Conservation (phyloP, 2,888 invertebrate genomes). For the Agonopterix heracliana region DNA sequence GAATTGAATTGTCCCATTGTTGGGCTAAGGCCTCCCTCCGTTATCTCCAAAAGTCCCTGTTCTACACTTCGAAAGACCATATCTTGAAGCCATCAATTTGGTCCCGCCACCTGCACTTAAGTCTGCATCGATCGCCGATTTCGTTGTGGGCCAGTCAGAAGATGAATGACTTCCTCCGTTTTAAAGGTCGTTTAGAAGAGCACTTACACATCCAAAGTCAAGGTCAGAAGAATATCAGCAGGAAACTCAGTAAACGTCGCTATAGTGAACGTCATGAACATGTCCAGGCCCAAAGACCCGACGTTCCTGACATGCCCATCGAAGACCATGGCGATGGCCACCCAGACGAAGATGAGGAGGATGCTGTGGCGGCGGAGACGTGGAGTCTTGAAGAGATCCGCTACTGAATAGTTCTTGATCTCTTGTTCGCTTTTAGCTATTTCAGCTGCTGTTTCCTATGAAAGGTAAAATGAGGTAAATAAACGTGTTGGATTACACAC, state of each 20-base stretch:
- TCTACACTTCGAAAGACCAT: too few relatives aligned
- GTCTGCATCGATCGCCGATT: too few relatives aligned
- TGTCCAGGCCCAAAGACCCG: constrained; percentile 85
- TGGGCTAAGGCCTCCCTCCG: too few relatives aligned
- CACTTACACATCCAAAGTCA: constrained; percentile 80
- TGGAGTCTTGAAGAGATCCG: constrained; percentile 87
- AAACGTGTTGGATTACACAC: too few relatives aligned
- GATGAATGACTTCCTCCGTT: too few relatives aligned
- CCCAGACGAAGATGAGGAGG: constrained; percentile 88
- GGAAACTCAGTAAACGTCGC: constrained; percentile 90
- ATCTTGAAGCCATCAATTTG: too few relatives aligned
- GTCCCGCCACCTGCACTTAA: too few relatives aligned
- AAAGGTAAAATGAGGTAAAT: background rate
- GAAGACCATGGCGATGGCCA: constrained; percentile 89
- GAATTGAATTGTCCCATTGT: too few relatives aligned
- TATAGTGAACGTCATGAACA: constrained; percentile 89
- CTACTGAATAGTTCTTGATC: constrained; percentile 82
- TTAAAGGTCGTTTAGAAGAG: too few relatives aligned
- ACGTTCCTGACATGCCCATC: constrained; percentile 94
- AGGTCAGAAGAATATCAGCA: constrained; percentile 85
- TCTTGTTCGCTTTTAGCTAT: constrained; percentile 82
- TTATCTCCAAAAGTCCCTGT: too few relatives aligned
- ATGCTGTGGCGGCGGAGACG: constrained; percentile 83
- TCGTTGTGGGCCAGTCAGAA: too few relatives aligned
- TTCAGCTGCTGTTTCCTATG: constrained; percentile 79